Percentiles rank a stretch among this genome's conserved stretches.
phyloP scores from a whole-genome alignment of 2,797 vertebrate species.

The Limosa lapponica region DNA sequence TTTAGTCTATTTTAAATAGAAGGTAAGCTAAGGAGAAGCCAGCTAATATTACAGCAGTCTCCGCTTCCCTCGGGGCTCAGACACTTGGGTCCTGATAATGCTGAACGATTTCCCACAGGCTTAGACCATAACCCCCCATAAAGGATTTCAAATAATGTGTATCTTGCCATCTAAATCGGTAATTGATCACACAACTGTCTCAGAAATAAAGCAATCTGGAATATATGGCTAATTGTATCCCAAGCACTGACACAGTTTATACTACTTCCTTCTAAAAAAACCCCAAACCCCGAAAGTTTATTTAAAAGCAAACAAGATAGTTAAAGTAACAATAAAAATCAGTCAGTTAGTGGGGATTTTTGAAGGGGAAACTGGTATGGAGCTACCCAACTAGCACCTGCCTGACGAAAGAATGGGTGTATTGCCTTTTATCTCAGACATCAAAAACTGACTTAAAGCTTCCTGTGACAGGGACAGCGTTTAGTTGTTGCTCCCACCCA shows the following conservation, averaged over 20 bases:
- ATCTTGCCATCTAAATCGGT: not conserved
- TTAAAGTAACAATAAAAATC: not conserved
- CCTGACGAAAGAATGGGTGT: not conserved
- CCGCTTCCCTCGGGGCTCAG: not conserved
- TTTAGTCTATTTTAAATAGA: not conserved
- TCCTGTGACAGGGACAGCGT: not conserved
- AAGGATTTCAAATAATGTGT: not conserved
- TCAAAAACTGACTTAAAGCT: not conserved
- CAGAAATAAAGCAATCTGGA: not conserved
- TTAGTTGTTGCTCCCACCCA: not conserved
- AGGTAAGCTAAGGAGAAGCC: not conserved
- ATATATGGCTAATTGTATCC: not conserved
- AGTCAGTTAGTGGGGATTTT: not conserved
- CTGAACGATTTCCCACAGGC: not conserved
- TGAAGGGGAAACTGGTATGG: not conserved
- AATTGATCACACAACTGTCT: not conserved
- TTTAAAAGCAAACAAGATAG: not conserved
- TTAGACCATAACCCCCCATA: not conserved
- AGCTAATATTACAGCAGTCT: not conserved
- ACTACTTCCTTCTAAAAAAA: not conserved
- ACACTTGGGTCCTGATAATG: not conserved
- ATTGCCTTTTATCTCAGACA: not conserved
- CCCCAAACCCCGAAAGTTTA: not conserved
- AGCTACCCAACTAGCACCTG: not conserved
- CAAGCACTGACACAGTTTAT: not conserved